Evolutionary conservation across 2,888 invertebrate species (phyloP), one percentile per base, ranked within the genome.

Genomic region (Ophioninae sp.): DNA sequence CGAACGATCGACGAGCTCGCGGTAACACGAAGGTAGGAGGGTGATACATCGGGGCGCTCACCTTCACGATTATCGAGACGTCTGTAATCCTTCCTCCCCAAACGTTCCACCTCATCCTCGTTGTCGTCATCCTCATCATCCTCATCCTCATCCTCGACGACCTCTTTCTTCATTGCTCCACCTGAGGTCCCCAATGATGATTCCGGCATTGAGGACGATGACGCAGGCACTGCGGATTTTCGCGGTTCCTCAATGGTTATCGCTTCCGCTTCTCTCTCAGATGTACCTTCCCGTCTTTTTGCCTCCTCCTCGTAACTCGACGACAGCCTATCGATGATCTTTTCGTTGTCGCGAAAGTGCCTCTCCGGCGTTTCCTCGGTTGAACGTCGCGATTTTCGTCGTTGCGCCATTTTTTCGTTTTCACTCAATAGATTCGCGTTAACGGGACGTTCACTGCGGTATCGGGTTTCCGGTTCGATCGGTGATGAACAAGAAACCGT

Each of bases 1-100:
- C 93, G 94, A 86, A 94, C 93, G 30, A 30, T 30, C 30, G 30
- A 30, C 85, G 94, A 94, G 92, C 94, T 94, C 86, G 93, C 93
- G 94, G 85, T 72, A 41, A 72, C 84, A 83, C 84, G 84, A 3
- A 30, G 30, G 30, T 30, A 30, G 85, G 87, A 83, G 84, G 80
- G 75, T 79, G 84, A 79, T 81, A 85, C 84, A 86, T 88, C 87
- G 82, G 88, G 86, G 84, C 86, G 87, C 87, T 88, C 88, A 88
- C 88, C 87, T 87, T 88, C 87, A 85, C 86, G 85, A 64, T 79
- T 77, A 86, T 88, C 78, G 81, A 84, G 82, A 87, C 78, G 81
- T 64, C 69, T 79, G 68, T 88, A 88, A 57, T 90, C 87, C 85
- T 89, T 89, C 92, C 76, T 93, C 93, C 65, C 91, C 91, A 62